Evolutionary conservation across 2,797 vertebrate species (phyloP).

Genomic region (Anabas testudineus): DNA sequence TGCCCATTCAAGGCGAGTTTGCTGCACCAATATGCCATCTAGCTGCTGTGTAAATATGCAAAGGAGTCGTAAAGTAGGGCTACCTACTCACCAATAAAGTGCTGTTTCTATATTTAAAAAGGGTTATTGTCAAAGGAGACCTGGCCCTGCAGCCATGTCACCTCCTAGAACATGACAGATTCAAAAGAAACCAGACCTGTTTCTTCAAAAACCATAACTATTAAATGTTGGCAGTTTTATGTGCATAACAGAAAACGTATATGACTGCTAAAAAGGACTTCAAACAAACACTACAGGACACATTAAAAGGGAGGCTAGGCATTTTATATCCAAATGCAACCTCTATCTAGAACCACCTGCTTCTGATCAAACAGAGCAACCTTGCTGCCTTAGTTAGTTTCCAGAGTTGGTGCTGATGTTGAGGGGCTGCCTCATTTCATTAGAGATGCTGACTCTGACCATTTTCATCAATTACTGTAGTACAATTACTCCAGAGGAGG

Average conservation of each 20-base stretch:
- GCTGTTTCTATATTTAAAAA: too few relatives aligned
- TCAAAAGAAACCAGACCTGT: too few relatives aligned
- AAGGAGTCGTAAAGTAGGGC: too few relatives aligned
- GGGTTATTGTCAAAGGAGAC: too few relatives aligned
- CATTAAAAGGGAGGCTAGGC: not conserved
- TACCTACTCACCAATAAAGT: too few relatives aligned
- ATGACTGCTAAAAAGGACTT: not conserved
- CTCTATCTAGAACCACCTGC: slow-evolving; percentile 20
- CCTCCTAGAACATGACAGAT: too few relatives aligned
- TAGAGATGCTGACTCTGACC: slow-evolving; percentile 26
- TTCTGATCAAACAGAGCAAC: slow-evolving; percentile 50
- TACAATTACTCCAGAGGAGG: slow-evolving; percentile 35
- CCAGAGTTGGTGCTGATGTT: slow-evolving; percentile 31
- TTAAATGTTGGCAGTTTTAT: not conserved
- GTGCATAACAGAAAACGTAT: not conserved
- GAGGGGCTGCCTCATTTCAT: slow-evolving; percentile 40
- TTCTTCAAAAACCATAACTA: not conserved
- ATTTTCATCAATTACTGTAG: slow-evolving; percentile 44
- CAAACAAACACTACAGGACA: not conserved
- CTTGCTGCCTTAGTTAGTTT: slow-evolving; percentile 37
- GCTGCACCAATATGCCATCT: too few relatives aligned
- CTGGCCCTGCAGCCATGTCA: too few relatives aligned
- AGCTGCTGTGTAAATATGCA: too few relatives aligned
- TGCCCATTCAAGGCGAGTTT: too few relatives aligned
- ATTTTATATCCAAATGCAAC: slow-evolving; percentile 34